Base-by-base conservation (phyloP, 1,140 invertebrate species). In the Cryptotermes secundus region DNA sequence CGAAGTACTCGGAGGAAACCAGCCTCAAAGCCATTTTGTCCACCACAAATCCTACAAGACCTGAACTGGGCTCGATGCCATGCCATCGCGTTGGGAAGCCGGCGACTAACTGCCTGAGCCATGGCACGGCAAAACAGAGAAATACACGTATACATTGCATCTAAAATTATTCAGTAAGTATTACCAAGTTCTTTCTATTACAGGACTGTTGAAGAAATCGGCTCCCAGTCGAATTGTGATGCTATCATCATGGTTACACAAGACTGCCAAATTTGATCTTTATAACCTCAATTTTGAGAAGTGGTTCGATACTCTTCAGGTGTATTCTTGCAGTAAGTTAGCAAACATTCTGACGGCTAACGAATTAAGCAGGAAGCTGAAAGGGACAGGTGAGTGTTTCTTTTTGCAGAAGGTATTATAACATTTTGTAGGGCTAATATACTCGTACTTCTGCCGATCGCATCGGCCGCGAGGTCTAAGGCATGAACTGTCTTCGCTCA, bases 241-340 rank as follows among this genome's bases (percentile, higher is more conserved):
- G 79, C 87, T 88, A 2, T 88, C 87, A 83, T 89, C 88, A 26
- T 86, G 86, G 24, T 80, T 85, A 14, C 87, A 88, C 34, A 87
- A 81, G 86, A 87, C 85, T 80, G 87, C 36, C 24, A 87, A 85
- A 7, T 34, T 87, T 10, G 87, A 87, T 31, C 87, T 88, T 81
- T 38, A 88, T 19, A 89, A 88, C 81, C 86, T 86, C 34, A 86
- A 86, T 1, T 84, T 84, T 42, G 83, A 86, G n/a, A 86, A 87
- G 59, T 86, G 87, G 7, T 79, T 87, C 24, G 86, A 87, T 0
- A 89, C 87, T 34, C 86, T 89, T 36, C 87, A 88, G 38, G 86
- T 88, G 34, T 89, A 89, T 81, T 86, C 86, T 1, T 88, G 88
- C 82, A 88, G 87, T 24, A 89, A 89, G 84, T 84, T 88, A 10